phyloP scores from a whole-genome alignment of 2,888 invertebrate species.

The Proisotoma minuta region DNA sequence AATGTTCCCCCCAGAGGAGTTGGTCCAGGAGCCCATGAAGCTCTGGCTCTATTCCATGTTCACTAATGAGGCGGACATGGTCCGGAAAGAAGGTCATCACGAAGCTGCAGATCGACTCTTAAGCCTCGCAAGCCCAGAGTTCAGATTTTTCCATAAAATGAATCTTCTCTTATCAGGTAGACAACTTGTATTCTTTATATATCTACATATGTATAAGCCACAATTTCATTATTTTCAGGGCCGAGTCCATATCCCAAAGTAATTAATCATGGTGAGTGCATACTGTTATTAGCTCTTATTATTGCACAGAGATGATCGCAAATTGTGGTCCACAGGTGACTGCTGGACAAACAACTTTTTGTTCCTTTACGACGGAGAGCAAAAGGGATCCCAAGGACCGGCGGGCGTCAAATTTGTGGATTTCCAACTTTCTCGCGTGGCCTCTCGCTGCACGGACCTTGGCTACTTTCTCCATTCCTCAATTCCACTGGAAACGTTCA shows the following conservation, averaged over 20 bases:
- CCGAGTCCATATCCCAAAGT: too few species aligned
- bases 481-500: constrained; percentile 13
- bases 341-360: constrained; percentile 46
- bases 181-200: too few species aligned
- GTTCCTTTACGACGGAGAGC: constrained; percentile 32
- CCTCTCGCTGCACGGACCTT: constrained; percentile 37
- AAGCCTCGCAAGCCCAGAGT: too few species aligned
- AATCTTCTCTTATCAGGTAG: too few species aligned
- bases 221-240: too few species aligned
- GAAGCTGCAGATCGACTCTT: background rate
- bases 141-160: too few species aligned
- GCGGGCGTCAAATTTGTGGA: constrained; percentile 43
- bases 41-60: constrained; percentile 14
- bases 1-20: constrained; percentile 30
- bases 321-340: constrained; percentile 18
- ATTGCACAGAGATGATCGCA: too few species aligned
- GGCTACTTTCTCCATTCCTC: constrained; percentile 45
- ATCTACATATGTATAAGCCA: too few species aligned
- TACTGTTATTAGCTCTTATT: too few species aligned
- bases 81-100: background rate
- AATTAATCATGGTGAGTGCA: too few species aligned
- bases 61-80: constrained; percentile 15
- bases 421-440: constrained; percentile 39
- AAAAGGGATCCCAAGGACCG: constrained; percentile 24
- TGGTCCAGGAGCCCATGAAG: constrained; percentile 23